Evolutionary conservation across 2,797 vertebrate species (phyloP), one percentile per base, ranked within the genome.

Genomic region (Aulostomus chinensis): DNA sequence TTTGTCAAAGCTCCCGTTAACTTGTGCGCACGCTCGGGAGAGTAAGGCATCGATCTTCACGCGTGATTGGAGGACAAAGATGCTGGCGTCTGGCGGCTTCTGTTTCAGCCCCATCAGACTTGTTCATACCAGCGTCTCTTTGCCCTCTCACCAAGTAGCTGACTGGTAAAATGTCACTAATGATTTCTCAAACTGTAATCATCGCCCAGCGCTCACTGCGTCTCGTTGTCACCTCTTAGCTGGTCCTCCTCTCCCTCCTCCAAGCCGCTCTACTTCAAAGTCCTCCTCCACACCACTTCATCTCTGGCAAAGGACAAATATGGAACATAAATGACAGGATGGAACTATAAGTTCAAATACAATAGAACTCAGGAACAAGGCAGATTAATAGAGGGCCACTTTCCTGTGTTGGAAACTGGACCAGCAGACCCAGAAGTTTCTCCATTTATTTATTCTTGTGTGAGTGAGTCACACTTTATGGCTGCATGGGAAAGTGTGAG

Each of bases 301-400:
- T 74, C 79, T 75, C 21, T 5, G n/a, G 11, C 9, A n/a, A 2
- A 30, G 48, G 14, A 65, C 47, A 57, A 28, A 15, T 29, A 52
- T 49, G 47, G 51, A 63, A 29, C 66, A 58, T 65, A 69, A 51
- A 76, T 59, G 70, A 68, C 68, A 74, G 83, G 71, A 75, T 75
- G 84, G 41, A 78, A 28, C 37, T 30, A 56, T 58, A 45, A 33
- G 24, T 43, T 67, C 32, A 68, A 24, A 76, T 73, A 80, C 76
- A 86, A 86, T 72, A 45, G 83, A 51, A 40, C 29, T 51, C 18
- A 34, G 20, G 60, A 85, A 78, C 76, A 84, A 81, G 78, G 69
- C 77, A 48, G 58, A 70, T 71, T 72, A 76, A 78, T 61, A 39
- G 56, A 76, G 43, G 36, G 36, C 4, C 17, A 38, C 55, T 71